A percentile compares a stretch with the other conserved stretches of the same genome.
phyloP scores from a whole-genome alignment of 2,888 invertebrate genomes.

The Drosophila pseudotalamancana region DNA sequence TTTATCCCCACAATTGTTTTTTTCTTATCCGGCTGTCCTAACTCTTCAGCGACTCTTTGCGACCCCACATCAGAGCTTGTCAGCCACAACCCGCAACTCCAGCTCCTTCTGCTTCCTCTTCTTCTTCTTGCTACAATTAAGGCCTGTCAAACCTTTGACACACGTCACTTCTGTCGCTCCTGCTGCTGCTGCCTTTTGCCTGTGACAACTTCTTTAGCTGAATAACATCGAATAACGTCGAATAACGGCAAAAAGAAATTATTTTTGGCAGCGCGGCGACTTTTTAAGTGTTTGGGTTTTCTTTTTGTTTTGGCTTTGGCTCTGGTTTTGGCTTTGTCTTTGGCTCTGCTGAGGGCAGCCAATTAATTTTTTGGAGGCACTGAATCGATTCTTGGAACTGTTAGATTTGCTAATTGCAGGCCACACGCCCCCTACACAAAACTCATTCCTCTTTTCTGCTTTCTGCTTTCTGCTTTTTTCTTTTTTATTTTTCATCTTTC shows the following conservation, averaged over 20 bases:
- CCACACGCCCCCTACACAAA: conserved; percentile 50
- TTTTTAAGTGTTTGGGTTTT: conserved; percentile 26
- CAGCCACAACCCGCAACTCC: conserved; percentile 8
- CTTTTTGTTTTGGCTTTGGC: conserved; percentile 18
- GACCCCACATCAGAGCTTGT: conserved; percentile 16
- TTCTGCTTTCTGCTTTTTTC: not conserved
- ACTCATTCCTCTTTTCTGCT: not conserved
- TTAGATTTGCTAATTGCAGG: conserved; percentile 80
- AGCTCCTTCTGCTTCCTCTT: not conserved
- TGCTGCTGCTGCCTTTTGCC: conserved; percentile 15
- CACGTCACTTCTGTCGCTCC: conserved; percentile 46
- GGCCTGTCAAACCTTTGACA: conserved; percentile 81
- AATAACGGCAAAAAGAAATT: conserved; percentile 41
- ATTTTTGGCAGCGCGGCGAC: conserved; percentile 50
- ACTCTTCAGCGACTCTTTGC: conserved; percentile 28
- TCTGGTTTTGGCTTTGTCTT: conserved; percentile 16
- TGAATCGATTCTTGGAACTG: conserved; percentile 80
- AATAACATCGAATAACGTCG: too few relatives aligned
- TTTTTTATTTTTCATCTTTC: not conserved
- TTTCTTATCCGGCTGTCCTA: conserved; percentile 23
- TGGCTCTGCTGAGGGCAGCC: conserved; percentile 43
- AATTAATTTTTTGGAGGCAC: conserved; percentile 70
- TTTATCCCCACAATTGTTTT: conserved; percentile 21
- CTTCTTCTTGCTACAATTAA: conserved; percentile 62
- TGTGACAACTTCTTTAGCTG: conserved; percentile 61